A percentile compares a stretch with the other conserved stretches of the same genome.
These are phyloP conservation scores for Arrhamphus sclerolepis DNA, from an alignment of 2,797 vertebrate species.

Conservation along the genomic window DNA sequence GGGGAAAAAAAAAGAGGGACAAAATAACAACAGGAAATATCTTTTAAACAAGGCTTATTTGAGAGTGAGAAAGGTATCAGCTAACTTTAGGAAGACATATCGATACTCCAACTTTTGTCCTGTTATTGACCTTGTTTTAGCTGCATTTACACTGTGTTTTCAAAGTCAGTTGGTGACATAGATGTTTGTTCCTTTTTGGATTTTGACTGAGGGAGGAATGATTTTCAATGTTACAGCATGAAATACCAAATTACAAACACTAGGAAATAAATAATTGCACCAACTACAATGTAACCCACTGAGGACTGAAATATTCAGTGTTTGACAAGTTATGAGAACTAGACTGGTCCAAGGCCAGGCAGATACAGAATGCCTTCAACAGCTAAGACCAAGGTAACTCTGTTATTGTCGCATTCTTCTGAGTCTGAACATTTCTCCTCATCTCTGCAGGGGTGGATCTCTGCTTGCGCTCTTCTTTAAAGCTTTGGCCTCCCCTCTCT, in stretches of 20 bases:
- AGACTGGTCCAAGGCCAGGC: conserved; percentile 31
- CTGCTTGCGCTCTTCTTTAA: conserved; percentile 18
- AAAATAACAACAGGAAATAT: too few relatives aligned
- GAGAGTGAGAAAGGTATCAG: too few relatives aligned
- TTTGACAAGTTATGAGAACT: conserved; percentile 4
- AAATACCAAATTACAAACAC: background rate
- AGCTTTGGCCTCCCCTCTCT: conserved; percentile 47
- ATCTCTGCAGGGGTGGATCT: conserved; percentile 17
- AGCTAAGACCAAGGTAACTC: background rate
- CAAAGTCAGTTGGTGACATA: background rate
- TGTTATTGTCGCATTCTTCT: conserved; percentile 17
- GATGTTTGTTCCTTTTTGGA: background rate
- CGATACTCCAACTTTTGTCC: too few relatives aligned
- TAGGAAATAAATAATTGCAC: background rate
- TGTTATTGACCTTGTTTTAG: too few relatives aligned
- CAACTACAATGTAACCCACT: background rate
- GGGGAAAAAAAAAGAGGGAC: too few relatives aligned
- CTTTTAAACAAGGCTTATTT: too few relatives aligned
- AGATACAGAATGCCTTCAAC: conserved; percentile 15
- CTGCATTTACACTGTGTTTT: too few relatives aligned
- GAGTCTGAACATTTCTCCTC: conserved; percentile 13
- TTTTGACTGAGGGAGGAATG: background rate
- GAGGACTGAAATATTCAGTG: conserved; percentile 4
- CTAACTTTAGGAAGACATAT: too few relatives aligned
- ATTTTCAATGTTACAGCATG: background rate